Base-by-base conservation (phyloP, 2,888 invertebrate species). In the Pantelozetes paolii region DNA sequence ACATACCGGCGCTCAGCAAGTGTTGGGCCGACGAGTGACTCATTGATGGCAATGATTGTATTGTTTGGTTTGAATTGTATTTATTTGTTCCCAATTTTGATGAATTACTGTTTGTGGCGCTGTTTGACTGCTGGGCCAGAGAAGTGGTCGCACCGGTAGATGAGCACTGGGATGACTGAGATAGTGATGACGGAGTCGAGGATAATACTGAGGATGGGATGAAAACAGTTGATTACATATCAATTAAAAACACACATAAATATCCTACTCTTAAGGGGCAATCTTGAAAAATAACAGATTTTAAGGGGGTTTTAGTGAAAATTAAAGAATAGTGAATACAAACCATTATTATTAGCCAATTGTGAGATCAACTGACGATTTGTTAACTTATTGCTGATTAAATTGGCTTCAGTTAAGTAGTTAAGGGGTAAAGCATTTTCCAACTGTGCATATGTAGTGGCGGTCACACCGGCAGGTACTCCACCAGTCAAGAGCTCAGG, bases 351-450 rank as follows among this genome's bases (percentile, higher is more conserved):
- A n/a, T 62, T 62, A 62, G 20, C 32, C 18, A 62, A 9, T 32
- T 62, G 62, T 30, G 62, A 62, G 5, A 62, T 28, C 5, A 62
- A 9, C 8, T 62, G 62, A 62, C 62, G 62, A 32, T 62, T 62
- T 13, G 62, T 18, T 30, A 62, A 18, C 20, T 62, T 62, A 62
- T 57, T 57, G 57, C 57, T 57, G 18, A 57, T 57, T 11, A 30
- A 6, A 62, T 62, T 62, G 5, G 32, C 32, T 62, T 62, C 62
- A 5, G 28, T 62, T 26, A 62, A 32, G 32, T 62, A 62, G n/a
- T 62, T 62, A 32, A 62, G 62, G 5, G 62, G 62, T 62, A 62
- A 62, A 32, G 62, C 62, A 18, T 62, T 62, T n/a, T 62, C 62
- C 32, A 62, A 62, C 62, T 62, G 62, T 62, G 62, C 62, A 62